phyloP scores from a whole-genome alignment of 2,888 invertebrate species.

The Nymphalis polychloros region DNA sequence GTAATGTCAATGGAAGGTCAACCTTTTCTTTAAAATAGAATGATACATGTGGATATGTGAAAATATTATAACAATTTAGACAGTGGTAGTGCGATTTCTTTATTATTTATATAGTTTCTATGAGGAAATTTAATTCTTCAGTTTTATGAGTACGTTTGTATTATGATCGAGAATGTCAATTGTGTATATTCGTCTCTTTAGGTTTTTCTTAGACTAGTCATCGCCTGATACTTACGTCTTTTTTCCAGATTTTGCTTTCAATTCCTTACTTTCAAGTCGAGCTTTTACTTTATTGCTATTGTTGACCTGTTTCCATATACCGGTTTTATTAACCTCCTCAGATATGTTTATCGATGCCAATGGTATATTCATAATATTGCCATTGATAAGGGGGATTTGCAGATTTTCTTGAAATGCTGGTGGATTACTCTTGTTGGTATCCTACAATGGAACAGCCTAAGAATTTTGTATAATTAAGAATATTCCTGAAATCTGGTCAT shows the following conservation, averaged over 20 bases:
- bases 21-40: neutral
- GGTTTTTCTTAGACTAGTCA: neutral
- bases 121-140: neutral
- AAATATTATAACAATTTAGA: neutral
- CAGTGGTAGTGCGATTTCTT: neutral
- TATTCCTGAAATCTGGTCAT: constrained; percentile 24
- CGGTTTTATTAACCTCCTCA: constrained; percentile 95
- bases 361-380: constrained; percentile 94
- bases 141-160: neutral
- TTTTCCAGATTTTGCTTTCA: constrained; percentile 68
- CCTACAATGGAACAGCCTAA: constrained; percentile 66
- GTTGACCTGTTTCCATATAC: constrained; percentile 96
- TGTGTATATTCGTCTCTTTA: no score
- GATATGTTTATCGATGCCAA: constrained; percentile 93
- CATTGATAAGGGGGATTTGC: constrained; percentile 93
- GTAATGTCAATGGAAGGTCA: constrained; percentile 28
- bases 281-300: constrained; percentile 80
- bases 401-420: constrained; percentile 84
- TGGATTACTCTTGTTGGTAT: constrained; percentile 73
- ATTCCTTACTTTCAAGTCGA: constrained; percentile 59
- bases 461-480: constrained; percentile 44
- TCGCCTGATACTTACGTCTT: constrained; percentile 62
- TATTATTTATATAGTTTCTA: neutral
- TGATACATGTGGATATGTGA: neutral
- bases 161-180: no score